Evolutionary conservation across 2,888 invertebrate species (phyloP), one percentile per base, ranked within the genome.

Genomic region (Xestia c-nigrum): DNA sequence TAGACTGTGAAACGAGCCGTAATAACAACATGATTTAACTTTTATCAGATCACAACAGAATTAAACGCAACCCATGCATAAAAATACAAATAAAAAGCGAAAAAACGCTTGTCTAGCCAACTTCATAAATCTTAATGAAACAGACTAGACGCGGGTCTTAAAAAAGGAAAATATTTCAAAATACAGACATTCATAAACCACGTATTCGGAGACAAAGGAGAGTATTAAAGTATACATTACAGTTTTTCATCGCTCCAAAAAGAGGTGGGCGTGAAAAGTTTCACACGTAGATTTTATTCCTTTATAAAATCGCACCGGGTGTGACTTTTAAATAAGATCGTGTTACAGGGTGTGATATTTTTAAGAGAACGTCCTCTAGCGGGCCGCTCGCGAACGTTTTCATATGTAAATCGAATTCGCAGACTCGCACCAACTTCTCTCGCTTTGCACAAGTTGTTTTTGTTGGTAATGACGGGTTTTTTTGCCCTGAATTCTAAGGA

Each of bases 271-370:
- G 75, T 87, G 84, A 80, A 87, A 89, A 90, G 80, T 88, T 88
- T 72, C 81, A 86, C 90, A 86, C 89, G 87, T 90, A 89, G 78
- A 89, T 84, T 89, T 90, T 89, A 88, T 90, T 91, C 88, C 85
- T 90, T 89, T 91, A 91, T 90, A 92, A 94, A 93, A 91, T 92
- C 90, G 90, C 91, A 92, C 89, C 88, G 86, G 90, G 89, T 91
- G 94, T 93, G 92, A 94, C 91, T 94, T 94, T 94, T 94, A 94
- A 94, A 94, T 93, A 94, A 93, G 94, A 93, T 92, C 91, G 87
- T 90, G 91, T 93, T 90, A 92, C 92, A 88, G 86, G 81, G 88
- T 88, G 88, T 90, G 89, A 88, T 90, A 88, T 93, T 90, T 92
- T 91, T 89, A 87, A 85, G 86, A 88, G 86, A 89, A 87, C 90